A percentile compares a stretch with the other conserved stretches of the same genome.
phyloP scores from a whole-genome alignment of 1,140 invertebrate species.

The Dendroctonus ponderosae region DNA sequence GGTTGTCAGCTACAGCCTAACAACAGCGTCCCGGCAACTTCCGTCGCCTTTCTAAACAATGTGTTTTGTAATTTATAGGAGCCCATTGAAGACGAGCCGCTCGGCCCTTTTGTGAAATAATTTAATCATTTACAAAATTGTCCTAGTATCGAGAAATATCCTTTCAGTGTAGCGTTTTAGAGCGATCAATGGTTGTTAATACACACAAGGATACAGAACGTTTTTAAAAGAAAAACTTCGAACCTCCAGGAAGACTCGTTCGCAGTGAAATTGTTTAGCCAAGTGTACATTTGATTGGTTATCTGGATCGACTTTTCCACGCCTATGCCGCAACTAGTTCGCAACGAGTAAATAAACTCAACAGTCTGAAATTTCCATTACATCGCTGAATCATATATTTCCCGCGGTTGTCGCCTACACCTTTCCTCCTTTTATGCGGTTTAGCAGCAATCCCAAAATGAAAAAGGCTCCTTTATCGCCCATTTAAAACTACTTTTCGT shows the following conservation, averaged over 20 bases:
- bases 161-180: too few species aligned
- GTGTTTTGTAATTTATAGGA: slow-evolving; percentile 30
- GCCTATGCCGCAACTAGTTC: background rate
- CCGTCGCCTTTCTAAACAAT: slow-evolving; percentile 27
- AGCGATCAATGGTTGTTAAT: too few species aligned
- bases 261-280: too few species aligned
- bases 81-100: slow-evolving; percentile 13
- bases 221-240: too few species aligned
- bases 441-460: slow-evolving; percentile 2
- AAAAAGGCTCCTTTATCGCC: slow-evolving; percentile 5
- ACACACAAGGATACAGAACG: too few species aligned
- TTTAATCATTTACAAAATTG: too few species aligned
- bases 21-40: slow-evolving; percentile 13
- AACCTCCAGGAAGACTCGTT: too few species aligned
- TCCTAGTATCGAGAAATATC: too few species aligned
- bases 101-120: background rate
- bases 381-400: too few species aligned
- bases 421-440: background rate
- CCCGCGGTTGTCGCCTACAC: too few species aligned
- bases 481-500: slow-evolving; percentile 8
- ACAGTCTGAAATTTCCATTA: too few species aligned
- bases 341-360: background rate
- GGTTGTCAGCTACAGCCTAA: slow-evolving; percentile 31
- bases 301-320: background rate
- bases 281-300: background rate